Percentiles rank a stretch among this genome's conserved stretches.
These are phyloP conservation scores for Drosophila neonasuta DNA, from an alignment of 2,888 invertebrate species.

Conservation along the genomic window DNA sequence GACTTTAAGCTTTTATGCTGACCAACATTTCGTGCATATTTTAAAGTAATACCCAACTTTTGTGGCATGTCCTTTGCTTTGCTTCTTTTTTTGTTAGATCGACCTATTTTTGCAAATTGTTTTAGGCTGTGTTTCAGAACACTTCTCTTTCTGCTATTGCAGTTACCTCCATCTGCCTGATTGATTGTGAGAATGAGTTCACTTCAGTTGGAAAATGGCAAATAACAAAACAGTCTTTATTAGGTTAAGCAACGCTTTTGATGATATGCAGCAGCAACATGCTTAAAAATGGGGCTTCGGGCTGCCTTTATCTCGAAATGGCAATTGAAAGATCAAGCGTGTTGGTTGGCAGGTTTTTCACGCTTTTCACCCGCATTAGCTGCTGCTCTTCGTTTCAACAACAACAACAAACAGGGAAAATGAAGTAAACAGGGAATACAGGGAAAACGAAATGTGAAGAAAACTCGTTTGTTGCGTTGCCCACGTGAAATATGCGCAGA, in stretches of 20 bases:
- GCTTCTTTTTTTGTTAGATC: slow-evolving; percentile 1
- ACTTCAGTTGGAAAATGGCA: slow-evolving; percentile 14
- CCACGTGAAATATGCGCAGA: slow-evolving; percentile 63
- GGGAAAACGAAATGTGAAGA: slow-evolving; percentile 4
- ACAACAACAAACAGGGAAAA: background rate
- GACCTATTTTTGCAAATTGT: slow-evolving; percentile 56
- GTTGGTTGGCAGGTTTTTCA: slow-evolving; percentile 46
- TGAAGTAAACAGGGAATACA: background rate
- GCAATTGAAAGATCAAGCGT: slow-evolving; percentile 10
- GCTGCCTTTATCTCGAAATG: background rate
- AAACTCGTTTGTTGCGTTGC: slow-evolving; percentile 24
- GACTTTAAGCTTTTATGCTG: slow-evolving; percentile 16
- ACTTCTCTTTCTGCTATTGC: slow-evolving; percentile 27
- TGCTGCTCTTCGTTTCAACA: slow-evolving; percentile 41
- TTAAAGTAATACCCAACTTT: slow-evolving; percentile 39
- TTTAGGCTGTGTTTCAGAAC: slow-evolving; percentile 9
- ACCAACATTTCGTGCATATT: slow-evolving; percentile 23
- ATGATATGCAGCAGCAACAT: slow-evolving; percentile 1
- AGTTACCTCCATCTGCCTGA: slow-evolving; percentile 28
- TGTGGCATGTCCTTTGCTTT: slow-evolving; percentile 33
- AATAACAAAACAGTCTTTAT: background rate
- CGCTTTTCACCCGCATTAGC: slow-evolving; percentile 62
- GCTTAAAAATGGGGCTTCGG: background rate
- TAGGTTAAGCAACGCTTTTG: background rate
- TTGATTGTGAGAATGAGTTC: slow-evolving; percentile 50